phyloP scores from a whole-genome alignment of 2,888 invertebrate genomes.

The Coleophora deauratella region DNA sequence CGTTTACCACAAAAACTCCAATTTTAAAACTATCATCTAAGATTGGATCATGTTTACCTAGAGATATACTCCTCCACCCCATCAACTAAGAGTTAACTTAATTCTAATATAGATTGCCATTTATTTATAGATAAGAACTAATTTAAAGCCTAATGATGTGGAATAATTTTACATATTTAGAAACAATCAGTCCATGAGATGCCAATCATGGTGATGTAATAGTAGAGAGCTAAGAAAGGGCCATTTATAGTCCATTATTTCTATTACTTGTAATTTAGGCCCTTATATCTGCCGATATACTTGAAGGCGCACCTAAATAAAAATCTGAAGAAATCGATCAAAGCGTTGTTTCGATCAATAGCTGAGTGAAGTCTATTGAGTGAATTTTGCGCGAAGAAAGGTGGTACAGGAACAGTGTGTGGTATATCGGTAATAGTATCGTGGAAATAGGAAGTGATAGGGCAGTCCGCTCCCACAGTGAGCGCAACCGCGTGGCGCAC shows the following conservation, averaged over 20 bases:
- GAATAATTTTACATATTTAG: too few relatives aligned
- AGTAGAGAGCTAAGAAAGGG: conserved; percentile 34
- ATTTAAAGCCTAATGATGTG: too few relatives aligned
- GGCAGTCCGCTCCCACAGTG: conserved; percentile 58
- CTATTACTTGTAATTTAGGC: conserved; percentile 45
- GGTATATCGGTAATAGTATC: conserved; percentile 54
- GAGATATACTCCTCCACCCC: too few relatives aligned
- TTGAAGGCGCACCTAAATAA: conserved; percentile 33
- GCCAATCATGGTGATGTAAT: conserved; percentile 39
- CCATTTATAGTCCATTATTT: conserved; percentile 48
- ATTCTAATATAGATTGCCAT: too few relatives aligned
- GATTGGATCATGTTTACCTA: too few relatives aligned
- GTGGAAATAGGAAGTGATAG: conserved; percentile 66
- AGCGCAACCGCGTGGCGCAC: conserved; percentile 38
- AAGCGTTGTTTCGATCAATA: conserved; percentile 11
- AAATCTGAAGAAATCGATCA: conserved; percentile 24
- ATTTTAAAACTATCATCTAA: too few relatives aligned
- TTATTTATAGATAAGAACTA: not conserved
- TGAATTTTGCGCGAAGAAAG: too few relatives aligned
- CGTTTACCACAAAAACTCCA: conserved; percentile 8
- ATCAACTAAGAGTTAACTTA: too few relatives aligned
- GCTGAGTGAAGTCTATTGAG: not conserved
- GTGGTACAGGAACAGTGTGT: conserved; percentile 27
- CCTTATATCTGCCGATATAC: conserved; percentile 32
- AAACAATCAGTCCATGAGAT: too few relatives aligned